These are phyloP conservation scores for Tadarida brasiliensis DNA, from an alignment of 2,797 vertebrate species.

Conservation along the genomic window DNA sequence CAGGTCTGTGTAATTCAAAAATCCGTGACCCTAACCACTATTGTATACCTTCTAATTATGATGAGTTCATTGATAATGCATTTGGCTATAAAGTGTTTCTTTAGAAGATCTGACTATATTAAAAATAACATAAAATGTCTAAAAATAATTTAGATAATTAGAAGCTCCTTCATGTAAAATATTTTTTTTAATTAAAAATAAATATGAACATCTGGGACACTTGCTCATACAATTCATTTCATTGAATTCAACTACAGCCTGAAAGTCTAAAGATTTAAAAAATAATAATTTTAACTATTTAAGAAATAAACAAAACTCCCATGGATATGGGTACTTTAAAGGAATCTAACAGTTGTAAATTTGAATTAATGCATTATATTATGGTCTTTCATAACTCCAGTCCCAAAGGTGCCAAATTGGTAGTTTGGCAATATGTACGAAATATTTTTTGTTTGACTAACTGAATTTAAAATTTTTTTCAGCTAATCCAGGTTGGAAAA, in stretches of 20 bases:
- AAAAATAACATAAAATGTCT: not conserved
- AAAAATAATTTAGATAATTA: conserved; percentile 39
- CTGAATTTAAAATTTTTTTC: not conserved
- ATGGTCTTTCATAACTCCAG: not conserved
- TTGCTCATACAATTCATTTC: not conserved
- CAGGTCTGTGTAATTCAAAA: not conserved
- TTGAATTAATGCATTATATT: not conserved
- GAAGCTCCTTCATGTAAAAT: not conserved
- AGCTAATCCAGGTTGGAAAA: not conserved
- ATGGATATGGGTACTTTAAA: not conserved
- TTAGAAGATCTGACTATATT: not conserved
- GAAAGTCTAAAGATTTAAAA: not conserved
- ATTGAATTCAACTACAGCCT: not conserved
- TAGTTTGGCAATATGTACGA: not conserved
- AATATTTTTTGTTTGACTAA: not conserved
- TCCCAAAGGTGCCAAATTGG: not conserved
- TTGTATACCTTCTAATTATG: not conserved
- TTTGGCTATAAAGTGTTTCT: not conserved
- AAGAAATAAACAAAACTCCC: not conserved
- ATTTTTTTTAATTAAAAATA: not conserved
- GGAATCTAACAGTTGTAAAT: not conserved
- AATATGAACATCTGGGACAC: not conserved
- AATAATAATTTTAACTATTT: not conserved
- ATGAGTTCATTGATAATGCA: not conserved
- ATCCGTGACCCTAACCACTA: not conserved